Evolutionary conservation across 2,888 invertebrate species (phyloP), one percentile per base, ranked within the genome.

Genomic region (Catocala sponsa): DNA sequence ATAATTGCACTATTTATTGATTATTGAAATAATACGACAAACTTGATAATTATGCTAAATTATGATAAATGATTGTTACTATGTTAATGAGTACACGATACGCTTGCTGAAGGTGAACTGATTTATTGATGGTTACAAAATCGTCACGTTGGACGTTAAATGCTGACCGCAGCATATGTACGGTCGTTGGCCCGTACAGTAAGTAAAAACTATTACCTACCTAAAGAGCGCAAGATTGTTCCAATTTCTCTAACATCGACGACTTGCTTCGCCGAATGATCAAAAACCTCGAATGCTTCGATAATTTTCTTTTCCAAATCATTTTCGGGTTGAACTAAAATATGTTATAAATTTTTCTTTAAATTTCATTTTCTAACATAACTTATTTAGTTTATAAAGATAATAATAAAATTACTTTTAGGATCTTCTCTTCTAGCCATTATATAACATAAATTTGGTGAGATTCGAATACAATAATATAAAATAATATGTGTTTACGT

Each of bases 161-260:
- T n/a, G n/a, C n/a, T n/a, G n/a, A n/a, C n/a, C n/a, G n/a, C n/a
- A n/a, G n/a, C n/a, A n/a, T n/a, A n/a, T n/a, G n/a, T n/a, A n/a
- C n/a, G n/a, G n/a, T n/a, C n/a, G n/a, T n/a, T n/a, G n/a, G n/a
- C n/a, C n/a, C n/a, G n/a, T n/a, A n/a, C n/a, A n/a, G n/a, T n/a
- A n/a, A 25, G 25, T 25, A 25, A 25, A 25, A 25, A 10, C 5
- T 67, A 72, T 77, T 87, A 96, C 97, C 98, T 87, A 96, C 97
- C 98, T 69, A 99, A 89, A 55, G 98, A 97, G 74, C 99, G 95
- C 15, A 99, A 95, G 64, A 99, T 98, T 0, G 98, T 98, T 50
- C 98, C 98, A 59, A 99, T 96, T 95, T 99, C 99, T 80, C 98
- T 95, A 0, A 98, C 97, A 92, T 99, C 98, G 0, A 98, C 97